Evolutionary conservation across 2,797 vertebrate genomes (phyloP).

Genomic region (Notolepis coatsorum): DNA sequence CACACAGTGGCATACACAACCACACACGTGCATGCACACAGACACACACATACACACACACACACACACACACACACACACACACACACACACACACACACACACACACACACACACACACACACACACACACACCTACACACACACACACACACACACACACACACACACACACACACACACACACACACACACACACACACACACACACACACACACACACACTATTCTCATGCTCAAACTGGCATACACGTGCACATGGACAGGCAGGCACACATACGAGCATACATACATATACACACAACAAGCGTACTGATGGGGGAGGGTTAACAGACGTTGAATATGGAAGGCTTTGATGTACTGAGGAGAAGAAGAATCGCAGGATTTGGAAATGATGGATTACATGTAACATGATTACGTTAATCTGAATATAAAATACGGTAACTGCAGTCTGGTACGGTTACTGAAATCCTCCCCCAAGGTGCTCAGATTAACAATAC

Average conservation of each 20-base stretch:
- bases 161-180: background rate
- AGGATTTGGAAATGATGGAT: background rate
- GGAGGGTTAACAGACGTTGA: constrained; percentile 29
- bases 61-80: constrained; percentile 1
- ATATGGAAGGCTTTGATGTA: constrained; percentile 39
- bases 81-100: background rate
- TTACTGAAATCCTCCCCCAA: no score
- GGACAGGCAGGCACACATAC: background rate
- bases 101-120: background rate
- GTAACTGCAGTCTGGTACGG: no score
- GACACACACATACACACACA: background rate
- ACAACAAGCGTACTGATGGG: constrained; percentile 21
- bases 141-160: background rate
- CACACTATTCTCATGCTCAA: no score
- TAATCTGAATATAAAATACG: no score
- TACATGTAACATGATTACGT: background rate
- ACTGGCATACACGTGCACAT: background rate
- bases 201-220: background rate
- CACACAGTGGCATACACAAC: background rate
- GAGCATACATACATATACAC: background rate
- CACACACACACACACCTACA: background rate
- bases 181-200: constrained; percentile 3
- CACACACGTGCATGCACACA: background rate
- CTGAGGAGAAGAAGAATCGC: constrained; percentile 2
- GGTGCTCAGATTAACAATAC: no score